phyloP scores from a whole-genome alignment of 2,797 vertebrate genomes.

The Hybognathus amarus region DNA sequence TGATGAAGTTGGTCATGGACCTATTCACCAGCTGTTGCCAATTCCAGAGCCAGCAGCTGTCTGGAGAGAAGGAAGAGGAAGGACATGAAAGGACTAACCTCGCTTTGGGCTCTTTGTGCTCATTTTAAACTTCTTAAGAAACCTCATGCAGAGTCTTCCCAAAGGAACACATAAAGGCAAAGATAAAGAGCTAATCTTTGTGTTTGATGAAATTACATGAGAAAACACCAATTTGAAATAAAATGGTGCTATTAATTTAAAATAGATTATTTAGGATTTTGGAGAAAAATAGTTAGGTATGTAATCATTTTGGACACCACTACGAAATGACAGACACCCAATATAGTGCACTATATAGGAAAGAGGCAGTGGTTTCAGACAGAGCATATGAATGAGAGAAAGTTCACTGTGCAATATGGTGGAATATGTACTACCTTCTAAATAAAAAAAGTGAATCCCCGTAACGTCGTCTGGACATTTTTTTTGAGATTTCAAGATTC shows the following conservation, averaged over 20 bases:
- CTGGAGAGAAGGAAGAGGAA: conserved; percentile 13
- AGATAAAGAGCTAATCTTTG: background rate
- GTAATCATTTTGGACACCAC: background rate
- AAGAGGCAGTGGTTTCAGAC: background rate
- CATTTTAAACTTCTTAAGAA: conserved; percentile 3
- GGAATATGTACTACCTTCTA: background rate
- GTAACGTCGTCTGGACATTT: background rate
- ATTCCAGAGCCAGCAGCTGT: conserved; percentile 28
- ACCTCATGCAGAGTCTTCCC: background rate
- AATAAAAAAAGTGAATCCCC: background rate
- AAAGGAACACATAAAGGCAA: background rate
- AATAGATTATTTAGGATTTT: too few relatives aligned
- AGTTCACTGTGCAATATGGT: background rate
- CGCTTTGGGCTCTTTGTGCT: conserved; percentile 20
- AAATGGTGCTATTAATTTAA: background rate
- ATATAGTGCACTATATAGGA: background rate
- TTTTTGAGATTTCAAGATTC: background rate
- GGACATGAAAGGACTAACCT: conserved; percentile 30
- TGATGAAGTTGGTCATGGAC: conserved; percentile 46
- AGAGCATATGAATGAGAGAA: background rate
- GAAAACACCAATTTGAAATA: background rate
- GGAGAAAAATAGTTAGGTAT: background rate
- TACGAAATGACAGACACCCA: background rate
- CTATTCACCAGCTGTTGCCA: conserved; percentile 45
- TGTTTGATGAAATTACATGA: background rate